Evolutionary conservation across 2,113 vertebrate genomes (phyloP), one percentile per base, ranked within the genome.

Genomic region (Sebastes schlegelii): DNA sequence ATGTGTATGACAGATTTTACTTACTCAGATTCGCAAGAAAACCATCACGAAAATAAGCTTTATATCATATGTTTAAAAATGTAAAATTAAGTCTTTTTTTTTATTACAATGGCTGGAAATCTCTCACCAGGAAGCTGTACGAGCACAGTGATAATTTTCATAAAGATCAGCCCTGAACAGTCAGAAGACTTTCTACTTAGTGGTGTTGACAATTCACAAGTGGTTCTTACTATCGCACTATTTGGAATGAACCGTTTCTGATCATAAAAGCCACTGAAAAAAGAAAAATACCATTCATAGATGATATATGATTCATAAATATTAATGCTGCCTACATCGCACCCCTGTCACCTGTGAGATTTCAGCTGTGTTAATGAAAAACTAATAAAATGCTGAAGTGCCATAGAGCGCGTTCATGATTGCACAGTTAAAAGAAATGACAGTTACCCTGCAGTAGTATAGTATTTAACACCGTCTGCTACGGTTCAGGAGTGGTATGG

Each of bases 401-500:
- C 12, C 21, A 23, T 1, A 9, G n/a, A 52, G 49, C 8, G 1
- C 48, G 14, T 54, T 70, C 61, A n/a, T 62, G 57, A 60, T 14
- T 11, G 26, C 49, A 51, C 16, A 67, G 21, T 42, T 2, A 60
- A 9, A 43, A 52, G 26, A n/a, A 34, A 62, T n/a, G 76, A 72
- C 40, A 10, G 71, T 40, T 40, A 57, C 26, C 64, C 66, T 76
- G 73, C 54, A 63, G 48, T 49, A 64, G 17, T 69, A 17, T 7
- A 51, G 71, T 42, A 64, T 66, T 61, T 71, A 52, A 16, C 12
- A 43, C 62, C 8, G 34, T 57, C 46, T 43, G 55, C 61, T 19
- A 26, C 4, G 16, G 17, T 74, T 84, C 49, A 65, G 80, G 80
- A 87, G 71, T 81, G 67, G 11, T 23, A 61, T 9, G 49, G 43